Evolutionary conservation across 1,140 invertebrate species (phyloP), one percentile per base, ranked within the genome.

Genomic region (Plodia interpunctella): DNA sequence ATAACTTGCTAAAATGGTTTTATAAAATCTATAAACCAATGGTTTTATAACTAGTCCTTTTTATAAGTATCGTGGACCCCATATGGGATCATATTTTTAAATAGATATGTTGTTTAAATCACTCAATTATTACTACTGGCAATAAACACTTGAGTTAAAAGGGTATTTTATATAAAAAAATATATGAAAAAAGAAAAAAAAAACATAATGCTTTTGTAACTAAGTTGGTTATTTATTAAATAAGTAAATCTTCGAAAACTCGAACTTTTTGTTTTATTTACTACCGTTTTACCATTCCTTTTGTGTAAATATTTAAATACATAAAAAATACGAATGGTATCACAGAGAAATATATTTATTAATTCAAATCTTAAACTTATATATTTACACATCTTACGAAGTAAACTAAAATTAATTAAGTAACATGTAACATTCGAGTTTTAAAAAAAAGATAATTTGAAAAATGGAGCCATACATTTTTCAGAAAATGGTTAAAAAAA

Each of bases 191-290:
- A 69, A 68, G 68, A 64, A 61, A 52, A 52, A 81, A 69, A 75
- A 80, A 83, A 76, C 72, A 52, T 71, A 25, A 75, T 74, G 83
- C 83, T 87, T 87, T 87, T 87, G 78, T 87, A 80, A 80, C 73
- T 82, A 80, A 70, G 77, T 72, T 76, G 76, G 80, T 87, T 87
- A 87, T 87, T 87, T 87, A 87, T 87, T 84, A 77, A 66, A 71
- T 82, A 81, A 81, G 78, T 80, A 87, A 87, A 84, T 78, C 76
- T 25, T 82, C 70, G 75, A 73, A 76, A 79, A 75, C 55, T 77
- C 57, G 52, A 50, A 3, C 21, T 49, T 57, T 64, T 61, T 74
- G 70, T 79, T 78, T 71, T 73, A 74, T 76, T 72, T 74, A 1
- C 54, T 20, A 1, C 38, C 49, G 10, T 55, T 25, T 49, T 49